Evolutionary conservation across 2,797 vertebrate species (phyloP).

Genomic region (Picus viridis): DNA sequence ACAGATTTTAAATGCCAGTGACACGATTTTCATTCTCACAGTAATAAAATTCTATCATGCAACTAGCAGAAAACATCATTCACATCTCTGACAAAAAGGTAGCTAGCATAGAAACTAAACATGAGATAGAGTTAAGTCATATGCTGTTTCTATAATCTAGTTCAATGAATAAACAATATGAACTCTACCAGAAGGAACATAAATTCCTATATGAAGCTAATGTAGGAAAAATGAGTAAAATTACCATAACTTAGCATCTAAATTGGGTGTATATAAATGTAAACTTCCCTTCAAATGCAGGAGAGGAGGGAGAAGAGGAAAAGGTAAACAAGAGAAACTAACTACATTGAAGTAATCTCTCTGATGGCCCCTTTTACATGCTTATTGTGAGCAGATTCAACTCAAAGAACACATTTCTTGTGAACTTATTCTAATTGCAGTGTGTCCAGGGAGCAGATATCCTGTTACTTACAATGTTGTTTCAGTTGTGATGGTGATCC

Average conservation of each 20-base stretch:
- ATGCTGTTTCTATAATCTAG: not conserved
- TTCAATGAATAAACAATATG: not conserved
- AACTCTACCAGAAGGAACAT: not conserved
- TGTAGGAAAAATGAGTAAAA: constrained; percentile 7
- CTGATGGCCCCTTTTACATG: not conserved
- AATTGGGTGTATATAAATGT: not conserved
- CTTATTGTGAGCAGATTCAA: not conserved
- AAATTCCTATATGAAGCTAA: not conserved
- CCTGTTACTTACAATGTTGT: not conserved
- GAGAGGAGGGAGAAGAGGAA: not conserved
- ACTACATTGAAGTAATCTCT: not conserved
- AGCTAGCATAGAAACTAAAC: not conserved
- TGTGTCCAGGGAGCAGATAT: not conserved
- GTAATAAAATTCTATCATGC: constrained; percentile 18
- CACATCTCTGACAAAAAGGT: not conserved
- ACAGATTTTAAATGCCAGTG: constrained; percentile 52
- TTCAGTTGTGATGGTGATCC: constrained; percentile 32
- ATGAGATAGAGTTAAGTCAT: not conserved
- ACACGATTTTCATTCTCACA: not conserved
- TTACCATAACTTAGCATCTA: not conserved
- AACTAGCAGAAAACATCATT: constrained; percentile 8
- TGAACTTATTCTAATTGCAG: constrained; percentile 39
- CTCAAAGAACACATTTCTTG: constrained; percentile 41
- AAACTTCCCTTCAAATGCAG: not conserved
- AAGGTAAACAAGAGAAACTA: not conserved